Evolutionary conservation across 1,140 invertebrate species (phyloP).

Genomic region (Thalassaphorura encarpata): DNA sequence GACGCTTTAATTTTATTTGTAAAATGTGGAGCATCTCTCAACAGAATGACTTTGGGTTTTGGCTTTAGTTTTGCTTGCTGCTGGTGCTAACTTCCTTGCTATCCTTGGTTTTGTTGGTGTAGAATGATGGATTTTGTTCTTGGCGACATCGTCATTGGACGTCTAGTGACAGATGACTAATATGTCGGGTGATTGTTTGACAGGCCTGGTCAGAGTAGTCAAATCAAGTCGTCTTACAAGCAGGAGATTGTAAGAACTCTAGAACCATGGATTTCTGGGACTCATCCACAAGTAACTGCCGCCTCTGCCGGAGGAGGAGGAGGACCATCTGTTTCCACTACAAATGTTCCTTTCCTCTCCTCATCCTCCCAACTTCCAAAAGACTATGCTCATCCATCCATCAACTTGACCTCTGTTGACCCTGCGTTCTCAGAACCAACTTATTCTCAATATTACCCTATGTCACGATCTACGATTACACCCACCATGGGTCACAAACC

Average conservation of each 20-base stretch:
- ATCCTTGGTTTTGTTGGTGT: no score
- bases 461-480: conserved; percentile 29
- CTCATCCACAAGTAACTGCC: not conserved
- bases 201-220: conserved; percentile 47
- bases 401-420: conserved; percentile 26
- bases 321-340: conserved; percentile 16
- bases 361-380: conserved; percentile 23
- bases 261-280: conserved; percentile 48
- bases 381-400: conserved; percentile 31
- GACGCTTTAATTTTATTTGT: no score
- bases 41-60: no score
- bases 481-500: conserved; percentile 15
- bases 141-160: no score
- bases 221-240: conserved; percentile 53
- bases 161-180: no score
- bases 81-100: no score
- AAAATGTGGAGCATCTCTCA: no score
- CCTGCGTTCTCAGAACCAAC: conserved; percentile 30
- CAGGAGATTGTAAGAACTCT: conserved; percentile 52
- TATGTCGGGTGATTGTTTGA: no score
- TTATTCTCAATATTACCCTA: conserved; percentile 32
- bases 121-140: no score
- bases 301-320: conserved; percentile 20
- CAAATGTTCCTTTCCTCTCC: conserved; percentile 7
- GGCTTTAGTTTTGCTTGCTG: no score